Base-by-base conservation (phyloP, 1,140 invertebrate genomes). In the Homalodisca vitripennis region DNA sequence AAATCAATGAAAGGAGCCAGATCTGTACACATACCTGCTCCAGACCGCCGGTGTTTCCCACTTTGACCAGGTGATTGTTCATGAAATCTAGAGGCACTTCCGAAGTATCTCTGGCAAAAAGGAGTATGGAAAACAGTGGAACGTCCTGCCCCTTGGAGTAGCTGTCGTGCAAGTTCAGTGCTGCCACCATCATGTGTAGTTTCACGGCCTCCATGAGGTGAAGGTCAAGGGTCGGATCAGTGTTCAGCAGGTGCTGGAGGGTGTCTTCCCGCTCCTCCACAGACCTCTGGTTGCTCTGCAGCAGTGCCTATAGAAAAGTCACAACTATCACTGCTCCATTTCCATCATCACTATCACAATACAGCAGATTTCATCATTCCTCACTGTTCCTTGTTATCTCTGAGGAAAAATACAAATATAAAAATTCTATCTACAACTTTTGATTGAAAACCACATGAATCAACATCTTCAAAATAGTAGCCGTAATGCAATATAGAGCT, bases 161-260 rank as follows among this genome's bases (percentile, higher is more conserved):
- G 69, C 26, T 74, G 3, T 27, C 55, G 73, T 80, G 73, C 27
- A 84, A 72, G 51, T 80, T 74, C 29, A 82, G 74, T 2, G 78
- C 77, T 47, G 77, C 73, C 22, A 79, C 73, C 47, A 83, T 73
- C 82, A 85, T 83, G 70, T 84, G 77, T 20, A 84, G 74, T 72
- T 84, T 84, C 20, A 83, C 74, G 30, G 82, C 84, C 77, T 85
- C 84, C 77, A 83, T 79, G 20, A 83, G 73, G 30, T 78, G 76
- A 17, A 81, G 66, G 70, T 84, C 83, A 72, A 80, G 71, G 2
- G 73, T 73, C 17, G 74, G 72, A 64, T 80, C 79, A 53, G 75
- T 72, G 74, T 84, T 84, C n/a, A 85, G 73, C 13, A 79, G 69
- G 10, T 73, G 65, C 2, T 77, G 70, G 1, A 82, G 70, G 26